Conservation (phyloP, 2,888 invertebrate species). For the Rugalucina vietnamica region DNA sequence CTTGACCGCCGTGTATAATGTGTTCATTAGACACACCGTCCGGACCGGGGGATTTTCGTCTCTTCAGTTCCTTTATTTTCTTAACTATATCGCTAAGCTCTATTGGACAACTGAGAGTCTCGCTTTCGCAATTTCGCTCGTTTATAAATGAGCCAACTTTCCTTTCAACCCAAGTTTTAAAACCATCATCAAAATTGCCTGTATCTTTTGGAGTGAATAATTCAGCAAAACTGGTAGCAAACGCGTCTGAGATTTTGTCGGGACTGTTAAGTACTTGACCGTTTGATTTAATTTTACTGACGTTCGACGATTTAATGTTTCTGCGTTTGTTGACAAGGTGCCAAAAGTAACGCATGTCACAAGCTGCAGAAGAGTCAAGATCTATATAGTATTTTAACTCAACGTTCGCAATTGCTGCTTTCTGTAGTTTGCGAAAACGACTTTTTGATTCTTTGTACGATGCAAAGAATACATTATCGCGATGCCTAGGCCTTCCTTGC, state of each 20-base stretch:
- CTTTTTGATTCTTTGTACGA: not conserved
- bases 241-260: not conserved
- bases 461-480: not conserved
- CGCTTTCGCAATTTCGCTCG: not conserved
- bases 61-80: not conserved
- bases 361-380: not conserved
- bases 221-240: not conserved
- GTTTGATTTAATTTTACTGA: not conserved
- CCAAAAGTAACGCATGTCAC: not conserved
- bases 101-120: not conserved
- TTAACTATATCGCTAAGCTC: not conserved
- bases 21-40: slow-evolving; percentile 7
- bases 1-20: slow-evolving; percentile 8
- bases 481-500: not conserved
- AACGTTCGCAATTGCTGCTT: not conserved
- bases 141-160: not conserved
- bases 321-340: not conserved
- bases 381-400: not conserved
- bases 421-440: not conserved
- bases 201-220: not conserved
- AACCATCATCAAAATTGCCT: not conserved
- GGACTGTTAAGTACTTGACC: not conserved
- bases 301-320: too few species aligned
- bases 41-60: not conserved
- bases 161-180: not conserved